Evolutionary conservation across 1,140 invertebrate genomes (phyloP), one percentile per base, ranked within the genome.

Genomic region (Scaptomyza graminum): DNA sequence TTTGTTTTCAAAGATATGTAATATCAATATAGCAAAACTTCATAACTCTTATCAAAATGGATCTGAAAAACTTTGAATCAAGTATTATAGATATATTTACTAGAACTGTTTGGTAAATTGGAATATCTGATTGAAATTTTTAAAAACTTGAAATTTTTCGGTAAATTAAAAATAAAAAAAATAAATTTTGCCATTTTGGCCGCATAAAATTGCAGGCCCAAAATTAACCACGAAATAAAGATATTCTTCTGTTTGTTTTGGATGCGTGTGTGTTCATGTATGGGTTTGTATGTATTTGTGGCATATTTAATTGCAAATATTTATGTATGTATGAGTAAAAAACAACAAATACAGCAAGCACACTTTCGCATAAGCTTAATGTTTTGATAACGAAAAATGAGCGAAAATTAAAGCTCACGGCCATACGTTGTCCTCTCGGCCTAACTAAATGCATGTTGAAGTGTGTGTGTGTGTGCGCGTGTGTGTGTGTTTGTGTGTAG

Each of bases 351-450:
- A 85, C 63, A 31, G 28, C 28, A 31, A 88, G 88, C 76, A 88
- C 67, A 71, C 43, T 47, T 34, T 34, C 31, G 47, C 77, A 67
- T 65, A 81, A 65, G 60, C 75, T 66, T 52, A 73, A 74, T 87
- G 79, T 87, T 87, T 87, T 88, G 82, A 87, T 87, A 87, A 75
- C 82, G 82, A 88, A 82, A 87, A 87, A 88, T 88, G 83, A 87
- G 79, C 79, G 69, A 74, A 88, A 87, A 87, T 87, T 88, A 88
- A 87, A 88, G 83, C 84, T 83, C 75, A 82, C 64, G 79, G 82
- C 83, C 72, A 85, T 80, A 61, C 52, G 73, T 54, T 79, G 60
- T 63, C 52, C 68, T 39, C 44, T 7, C 74, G 13, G 47, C 41
- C 62, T 28, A 39, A 28, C 78, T 78, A 66, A 78, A 82, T 82